These are phyloP conservation scores for Trichoplusia ni DNA, from an alignment of 1,140 invertebrate genomes.

Conservation along the genomic window DNA sequence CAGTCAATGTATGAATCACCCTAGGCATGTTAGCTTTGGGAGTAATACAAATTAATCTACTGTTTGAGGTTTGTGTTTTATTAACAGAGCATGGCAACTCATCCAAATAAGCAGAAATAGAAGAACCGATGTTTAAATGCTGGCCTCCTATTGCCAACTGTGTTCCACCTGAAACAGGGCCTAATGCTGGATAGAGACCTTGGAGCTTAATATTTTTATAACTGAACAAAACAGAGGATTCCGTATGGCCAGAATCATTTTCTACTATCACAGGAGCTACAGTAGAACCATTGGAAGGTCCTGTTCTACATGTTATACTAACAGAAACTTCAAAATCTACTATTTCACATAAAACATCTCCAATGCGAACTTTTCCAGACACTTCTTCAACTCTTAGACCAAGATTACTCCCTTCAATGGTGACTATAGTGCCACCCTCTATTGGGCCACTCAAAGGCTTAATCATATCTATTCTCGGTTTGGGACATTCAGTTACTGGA, in stretches of 20 bases:
- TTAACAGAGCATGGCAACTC: conserved; percentile 94
- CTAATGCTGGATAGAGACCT: conserved; percentile 91
- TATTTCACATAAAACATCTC: conserved; percentile 92
- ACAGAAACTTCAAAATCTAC: conserved; percentile 96
- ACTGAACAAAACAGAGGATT: conserved; percentile 93
- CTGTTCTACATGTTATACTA: conserved; percentile 93
- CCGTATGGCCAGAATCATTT: conserved; percentile 93
- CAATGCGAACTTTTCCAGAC: conserved; percentile 94
- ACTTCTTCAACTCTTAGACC: conserved; percentile 96
- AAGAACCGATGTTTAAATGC: conserved; percentile 96
- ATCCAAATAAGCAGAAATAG: conserved; percentile 93
- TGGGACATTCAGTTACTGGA: conserved; percentile 92
- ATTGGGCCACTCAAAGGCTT: conserved; percentile 96
- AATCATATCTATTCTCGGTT: conserved; percentile 96
- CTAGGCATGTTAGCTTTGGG: conserved; percentile 82
- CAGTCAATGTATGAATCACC: conserved; percentile 76
- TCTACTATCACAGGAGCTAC: conserved; percentile 93
- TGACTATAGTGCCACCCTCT: conserved; percentile 97
- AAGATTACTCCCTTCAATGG: conserved; percentile 97
- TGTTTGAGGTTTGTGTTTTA: conserved; percentile 93
- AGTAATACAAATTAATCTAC: conserved; percentile 93
- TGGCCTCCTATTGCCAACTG: conserved; percentile 94
- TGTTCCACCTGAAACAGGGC: conserved; percentile 97
- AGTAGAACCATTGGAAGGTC: conserved; percentile 87
- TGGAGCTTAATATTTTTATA: conserved; percentile 93